Evolutionary conservation across 2,888 invertebrate species (phyloP).

Genomic region (Phaedon cochleariae): DNA sequence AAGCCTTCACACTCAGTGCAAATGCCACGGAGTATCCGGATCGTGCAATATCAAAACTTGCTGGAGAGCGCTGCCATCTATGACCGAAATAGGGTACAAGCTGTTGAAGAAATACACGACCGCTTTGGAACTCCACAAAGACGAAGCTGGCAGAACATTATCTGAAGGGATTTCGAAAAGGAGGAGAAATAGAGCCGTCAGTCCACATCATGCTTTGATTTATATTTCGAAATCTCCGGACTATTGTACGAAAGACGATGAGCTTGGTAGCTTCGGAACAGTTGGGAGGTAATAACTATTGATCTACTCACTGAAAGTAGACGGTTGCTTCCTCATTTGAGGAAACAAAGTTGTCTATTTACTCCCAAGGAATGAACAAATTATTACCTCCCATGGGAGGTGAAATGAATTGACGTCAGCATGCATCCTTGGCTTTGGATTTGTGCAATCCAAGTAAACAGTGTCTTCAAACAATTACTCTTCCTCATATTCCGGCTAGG

Average conservation of each 20-base stretch:
- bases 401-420: no score
- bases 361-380: no score
- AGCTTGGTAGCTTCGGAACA: conserved; percentile 80
- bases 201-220: conserved; percentile 69
- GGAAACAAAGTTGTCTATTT: no score
- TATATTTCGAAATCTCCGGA: conserved; percentile 84
- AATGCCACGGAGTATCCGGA: conserved; percentile 86
- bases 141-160: conserved; percentile 30
- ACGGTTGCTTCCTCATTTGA: no score
- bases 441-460: no score
- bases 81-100: conserved; percentile 65
- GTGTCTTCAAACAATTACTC: no score
- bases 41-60: conserved; percentile 85
- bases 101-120: conserved; percentile 69
- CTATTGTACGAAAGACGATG: conserved; percentile 79
- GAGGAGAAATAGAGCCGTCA: conserved; percentile 42
- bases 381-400: no score
- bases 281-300: conserved; percentile 70
- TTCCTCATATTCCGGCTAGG: no score
- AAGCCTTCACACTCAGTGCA: conserved; percentile 73
- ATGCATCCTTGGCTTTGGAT: no score
- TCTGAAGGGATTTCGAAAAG: conserved; percentile 24
- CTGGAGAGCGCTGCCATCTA: conserved; percentile 77
- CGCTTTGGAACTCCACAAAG: conserved; percentile 62
- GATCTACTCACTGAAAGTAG: no score